Evolutionary conservation across 2,113 vertebrate species (phyloP), one percentile per base, ranked within the genome.

Genomic region (Microcebus ravelobensis): DNA sequence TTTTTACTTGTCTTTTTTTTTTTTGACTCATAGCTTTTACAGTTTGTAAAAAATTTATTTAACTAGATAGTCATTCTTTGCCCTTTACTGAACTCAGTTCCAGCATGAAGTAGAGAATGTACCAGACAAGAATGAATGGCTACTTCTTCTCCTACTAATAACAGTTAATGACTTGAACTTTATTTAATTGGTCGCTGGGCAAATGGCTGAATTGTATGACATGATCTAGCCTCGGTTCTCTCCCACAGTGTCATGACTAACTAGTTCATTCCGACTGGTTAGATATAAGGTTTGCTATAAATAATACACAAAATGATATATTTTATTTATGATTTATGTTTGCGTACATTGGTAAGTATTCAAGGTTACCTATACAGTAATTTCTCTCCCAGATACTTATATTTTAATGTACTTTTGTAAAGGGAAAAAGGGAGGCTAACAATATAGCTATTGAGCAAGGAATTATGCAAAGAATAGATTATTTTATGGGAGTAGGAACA

Each of bases 1-100:
- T 88, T 76, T 95, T 96, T 20, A 29, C 5, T 68, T 23, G 36
- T 42, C 15, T 91, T 36, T 57, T 67, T n/a, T 55, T 67, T n/a
- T 71, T 42, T 48, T 42, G 73, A 63, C 8, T 74, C 27, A 59
- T 77, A 55, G 14, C 18, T 82, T 84, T 52, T 34, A 59, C 90
- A 85, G 77, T 88, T 87, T 96, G 42, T 70, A 84, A n/a, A 92
- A 92, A 92, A 92, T 45, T 15, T 70, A 13, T 73, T 90, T 68
- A 87, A 71, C 45, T 45, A 73, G 34, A 52, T 84, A 18, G 8
- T 57, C 2, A 34, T 39, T 79, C 25, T 87, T 84, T 91, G 45
- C n/a, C 20, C 18, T 77, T 85, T 12, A 80, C 20, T 77, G 73
- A 52, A 90, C 18, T 89, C 31, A 67, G 6, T 67, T 93, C 81